Evolutionary conservation across 2,113 vertebrate genomes (phyloP).

Genomic region (Neoarius graeffei): DNA sequence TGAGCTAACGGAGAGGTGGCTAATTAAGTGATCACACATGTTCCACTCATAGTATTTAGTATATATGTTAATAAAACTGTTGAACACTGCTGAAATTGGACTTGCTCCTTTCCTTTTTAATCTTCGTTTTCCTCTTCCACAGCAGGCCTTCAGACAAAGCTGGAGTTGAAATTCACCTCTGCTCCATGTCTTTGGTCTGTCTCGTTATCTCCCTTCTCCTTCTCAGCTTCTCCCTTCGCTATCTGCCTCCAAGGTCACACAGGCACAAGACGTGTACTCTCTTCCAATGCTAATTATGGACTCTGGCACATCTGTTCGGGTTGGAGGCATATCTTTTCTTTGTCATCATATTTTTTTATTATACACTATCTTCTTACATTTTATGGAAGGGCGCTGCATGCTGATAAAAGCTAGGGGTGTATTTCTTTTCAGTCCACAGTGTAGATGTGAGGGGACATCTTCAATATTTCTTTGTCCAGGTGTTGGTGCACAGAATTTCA

Average conservation of each 20-base stretch:
- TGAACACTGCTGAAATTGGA: constrained; percentile 1
- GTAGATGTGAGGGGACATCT: not conserved
- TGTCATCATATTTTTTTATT: constrained; percentile 38
- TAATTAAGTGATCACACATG: constrained; percentile 30
- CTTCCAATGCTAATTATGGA: constrained; percentile 54
- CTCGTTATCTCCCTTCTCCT: constrained; percentile 51
- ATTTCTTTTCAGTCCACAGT: not conserved
- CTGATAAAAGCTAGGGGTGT: constrained; percentile 15
- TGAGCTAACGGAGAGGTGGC: not conserved
- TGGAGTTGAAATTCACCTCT: constrained; percentile 52
- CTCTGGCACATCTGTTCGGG: constrained; percentile 30
- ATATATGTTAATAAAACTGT: constrained; percentile 49
- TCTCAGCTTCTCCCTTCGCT: constrained; percentile 42
- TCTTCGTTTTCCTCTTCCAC: constrained; percentile 10
- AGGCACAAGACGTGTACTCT: constrained; percentile 43
- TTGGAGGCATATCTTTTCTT: constrained; percentile 30
- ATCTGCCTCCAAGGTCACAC: constrained; percentile 55
- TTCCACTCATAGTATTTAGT: constrained; percentile 43
- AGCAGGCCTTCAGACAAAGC: constrained; percentile 40
- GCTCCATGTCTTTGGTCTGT: constrained; percentile 45
- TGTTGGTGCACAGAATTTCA: not conserved
- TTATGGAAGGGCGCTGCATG: not conserved
- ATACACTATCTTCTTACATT: constrained; percentile 37
- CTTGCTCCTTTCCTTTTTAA: not conserved
- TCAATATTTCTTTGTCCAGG: not conserved